Evolutionary conservation across 1,140 invertebrate species (phyloP).

Genomic region (Adelges cooleyi): DNA sequence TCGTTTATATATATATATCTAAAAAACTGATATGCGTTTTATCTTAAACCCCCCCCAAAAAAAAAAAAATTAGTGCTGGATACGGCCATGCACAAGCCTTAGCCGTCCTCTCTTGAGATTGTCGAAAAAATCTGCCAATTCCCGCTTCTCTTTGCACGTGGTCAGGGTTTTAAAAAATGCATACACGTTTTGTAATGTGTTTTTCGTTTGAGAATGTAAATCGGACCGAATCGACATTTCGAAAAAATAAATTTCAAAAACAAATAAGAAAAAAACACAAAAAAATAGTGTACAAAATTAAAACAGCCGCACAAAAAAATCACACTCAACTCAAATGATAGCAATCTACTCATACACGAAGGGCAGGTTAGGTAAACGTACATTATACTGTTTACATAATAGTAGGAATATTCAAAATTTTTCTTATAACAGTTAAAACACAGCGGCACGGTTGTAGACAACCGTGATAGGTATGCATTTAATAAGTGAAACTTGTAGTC

Average conservation of each 20-base stretch:
- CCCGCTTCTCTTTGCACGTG: neutral
- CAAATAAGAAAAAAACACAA: neutral
- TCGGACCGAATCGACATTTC: neutral
- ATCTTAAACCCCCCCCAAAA: no score
- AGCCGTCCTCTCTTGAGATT: neutral
- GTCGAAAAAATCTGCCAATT: neutral
- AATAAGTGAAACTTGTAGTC: no score
- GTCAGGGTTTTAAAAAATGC: neutral
- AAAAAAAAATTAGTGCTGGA: no score
- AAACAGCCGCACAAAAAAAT: neutral
- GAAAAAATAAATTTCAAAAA: neutral
- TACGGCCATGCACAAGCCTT: slow-evolving; percentile 1
- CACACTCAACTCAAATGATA: neutral
- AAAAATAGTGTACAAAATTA: slow-evolving; percentile 2
- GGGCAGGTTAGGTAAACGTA: no score
- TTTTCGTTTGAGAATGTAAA: neutral
- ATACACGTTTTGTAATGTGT: neutral
- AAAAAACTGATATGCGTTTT: no score
- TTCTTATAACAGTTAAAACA: no score
- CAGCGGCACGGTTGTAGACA: no score
- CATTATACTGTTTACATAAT: no score
- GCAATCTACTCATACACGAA: neutral
- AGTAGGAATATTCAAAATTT: no score
- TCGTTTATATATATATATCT: no score
- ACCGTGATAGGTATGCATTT: no score